phyloP scores from a whole-genome alignment of 2,113 vertebrate genomes.

The Brachypteracias leptosomus region DNA sequence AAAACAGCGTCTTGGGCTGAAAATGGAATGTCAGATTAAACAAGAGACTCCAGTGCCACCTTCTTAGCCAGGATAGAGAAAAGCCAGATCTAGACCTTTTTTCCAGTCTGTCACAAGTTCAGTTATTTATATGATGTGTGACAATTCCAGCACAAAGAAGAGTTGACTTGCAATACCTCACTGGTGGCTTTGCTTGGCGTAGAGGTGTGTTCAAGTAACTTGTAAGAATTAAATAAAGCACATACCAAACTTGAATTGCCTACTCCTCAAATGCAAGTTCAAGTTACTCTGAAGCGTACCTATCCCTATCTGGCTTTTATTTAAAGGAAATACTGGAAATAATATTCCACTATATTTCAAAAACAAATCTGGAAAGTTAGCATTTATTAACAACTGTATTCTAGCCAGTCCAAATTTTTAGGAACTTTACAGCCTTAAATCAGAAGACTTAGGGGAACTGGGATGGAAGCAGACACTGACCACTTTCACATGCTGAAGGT shows the following conservation, averaged over 20 bases:
- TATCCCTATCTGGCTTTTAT: background rate
- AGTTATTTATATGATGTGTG: background rate
- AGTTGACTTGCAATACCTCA: background rate
- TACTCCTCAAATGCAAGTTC: background rate
- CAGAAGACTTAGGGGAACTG: background rate
- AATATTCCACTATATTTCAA: background rate
- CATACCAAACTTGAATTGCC: background rate
- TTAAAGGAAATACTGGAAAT: background rate
- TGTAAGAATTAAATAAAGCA: background rate
- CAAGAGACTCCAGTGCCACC: background rate
- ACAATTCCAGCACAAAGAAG: background rate
- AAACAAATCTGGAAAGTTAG: background rate
- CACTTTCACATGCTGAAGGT: background rate
- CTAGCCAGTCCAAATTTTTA: background rate
- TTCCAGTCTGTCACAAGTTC: background rate
- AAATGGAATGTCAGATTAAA: background rate
- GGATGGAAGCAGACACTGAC: background rate
- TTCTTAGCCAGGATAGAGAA: background rate
- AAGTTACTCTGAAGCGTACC: background rate
- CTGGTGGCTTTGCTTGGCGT: background rate
- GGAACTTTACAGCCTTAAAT: background rate
- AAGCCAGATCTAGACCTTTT: background rate
- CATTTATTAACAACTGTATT: background rate
- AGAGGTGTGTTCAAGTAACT: background rate
- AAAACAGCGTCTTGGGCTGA: background rate